Conservation (phyloP, 2,888 invertebrate species). For the Resseliella maxima region DNA sequence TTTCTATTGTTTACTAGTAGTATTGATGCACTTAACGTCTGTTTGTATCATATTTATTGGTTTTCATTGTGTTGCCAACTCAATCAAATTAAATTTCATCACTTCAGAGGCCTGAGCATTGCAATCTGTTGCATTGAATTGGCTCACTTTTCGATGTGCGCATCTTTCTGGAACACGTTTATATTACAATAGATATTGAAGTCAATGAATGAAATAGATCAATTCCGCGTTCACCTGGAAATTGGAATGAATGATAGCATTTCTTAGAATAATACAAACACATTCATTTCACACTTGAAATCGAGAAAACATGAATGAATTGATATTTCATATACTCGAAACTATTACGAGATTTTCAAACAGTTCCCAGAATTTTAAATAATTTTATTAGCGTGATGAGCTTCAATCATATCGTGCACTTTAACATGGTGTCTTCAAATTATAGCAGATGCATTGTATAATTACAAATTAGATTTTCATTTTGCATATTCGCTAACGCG, state of each 20-base stretch:
- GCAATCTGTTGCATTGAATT: neutral
- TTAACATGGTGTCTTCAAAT: too few relatives aligned
- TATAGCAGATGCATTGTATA: too few relatives aligned
- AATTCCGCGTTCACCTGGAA: slow-evolving; percentile 31
- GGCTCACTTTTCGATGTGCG: slow-evolving; percentile 19
- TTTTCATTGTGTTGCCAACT: slow-evolving; percentile 5
- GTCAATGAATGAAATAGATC: neutral
- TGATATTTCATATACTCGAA: neutral
- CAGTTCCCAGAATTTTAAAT: neutral
- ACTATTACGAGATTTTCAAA: neutral
- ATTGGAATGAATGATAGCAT: neutral
- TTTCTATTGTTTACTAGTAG: neutral
- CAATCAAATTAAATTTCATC: slow-evolving; percentile 44
- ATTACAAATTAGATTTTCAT: too few relatives aligned
- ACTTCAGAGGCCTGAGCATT: slow-evolving; percentile 7
- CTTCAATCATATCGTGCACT: too few relatives aligned
- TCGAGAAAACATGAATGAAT: neutral
- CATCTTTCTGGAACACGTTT: neutral
- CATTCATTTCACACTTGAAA: neutral
- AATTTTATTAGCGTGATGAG: too few relatives aligned
- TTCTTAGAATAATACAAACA: neutral
- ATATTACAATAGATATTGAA: neutral
- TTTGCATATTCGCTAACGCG: too few relatives aligned
- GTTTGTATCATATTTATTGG: slow-evolving; percentile 51
- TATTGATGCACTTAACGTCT: slow-evolving; percentile 48